Percentiles rank a stretch among this genome's conserved stretches.
Evolutionary conservation across 2,113 vertebrate genomes (phyloP).

Genomic region (Siniperca chuatsi): DNA sequence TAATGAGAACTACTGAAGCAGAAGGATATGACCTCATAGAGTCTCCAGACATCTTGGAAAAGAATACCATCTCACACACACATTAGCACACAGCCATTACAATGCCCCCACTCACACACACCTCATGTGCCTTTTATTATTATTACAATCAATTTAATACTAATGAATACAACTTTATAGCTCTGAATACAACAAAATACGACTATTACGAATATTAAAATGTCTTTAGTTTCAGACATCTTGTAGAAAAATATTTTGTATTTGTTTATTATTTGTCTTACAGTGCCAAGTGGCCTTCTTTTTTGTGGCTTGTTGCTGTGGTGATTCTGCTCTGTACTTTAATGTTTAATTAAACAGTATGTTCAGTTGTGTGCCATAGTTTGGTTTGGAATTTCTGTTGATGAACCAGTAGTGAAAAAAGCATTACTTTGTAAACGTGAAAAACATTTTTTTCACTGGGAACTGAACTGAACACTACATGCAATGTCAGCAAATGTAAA

Average conservation of each 20-base stretch:
- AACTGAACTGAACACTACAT: background rate
- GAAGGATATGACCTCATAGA: conserved; percentile 63
- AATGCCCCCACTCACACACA: background rate
- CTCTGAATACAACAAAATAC: background rate
- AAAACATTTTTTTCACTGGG: background rate
- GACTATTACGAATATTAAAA: background rate
- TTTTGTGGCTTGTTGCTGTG: background rate
- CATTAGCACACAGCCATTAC: background rate
- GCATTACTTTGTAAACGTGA: background rate
- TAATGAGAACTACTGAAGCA: conserved; percentile 63
- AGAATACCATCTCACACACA: conserved; percentile 23
- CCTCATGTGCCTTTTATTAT: background rate
- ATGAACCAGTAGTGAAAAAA: background rate
- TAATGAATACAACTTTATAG: background rate
- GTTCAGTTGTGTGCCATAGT: too few species aligned
- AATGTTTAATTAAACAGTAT: background rate
- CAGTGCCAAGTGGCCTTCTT: background rate
- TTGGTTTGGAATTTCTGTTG: background rate
- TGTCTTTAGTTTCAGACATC: background rate
- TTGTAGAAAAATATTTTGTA: background rate
- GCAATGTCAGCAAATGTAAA: background rate
- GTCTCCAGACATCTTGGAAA: conserved; percentile 33
- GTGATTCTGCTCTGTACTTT: background rate
- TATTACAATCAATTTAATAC: background rate
- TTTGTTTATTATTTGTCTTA: background rate